Evolutionary conservation across 2,113 vertebrate species (phyloP).

Genomic region (Seriola rivoliana): DNA sequence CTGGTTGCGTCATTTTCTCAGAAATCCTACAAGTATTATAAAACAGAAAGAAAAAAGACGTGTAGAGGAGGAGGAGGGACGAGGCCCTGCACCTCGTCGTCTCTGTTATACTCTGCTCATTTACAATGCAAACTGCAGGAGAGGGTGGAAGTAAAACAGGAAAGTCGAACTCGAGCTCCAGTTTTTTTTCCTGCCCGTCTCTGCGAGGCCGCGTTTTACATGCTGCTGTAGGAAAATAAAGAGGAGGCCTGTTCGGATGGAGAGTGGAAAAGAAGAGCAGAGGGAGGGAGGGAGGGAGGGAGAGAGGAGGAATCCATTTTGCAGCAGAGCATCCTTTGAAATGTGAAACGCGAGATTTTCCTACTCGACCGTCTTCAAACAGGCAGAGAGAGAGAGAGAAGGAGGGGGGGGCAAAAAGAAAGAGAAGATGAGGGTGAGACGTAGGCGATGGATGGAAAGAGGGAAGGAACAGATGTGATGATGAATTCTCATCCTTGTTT

Average conservation of each 20-base stretch:
- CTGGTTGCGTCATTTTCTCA: conserved; percentile 8
- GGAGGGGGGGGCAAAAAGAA: neutral
- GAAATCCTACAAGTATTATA: neutral
- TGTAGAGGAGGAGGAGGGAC: too few relatives aligned
- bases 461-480: neutral
- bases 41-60: neutral
- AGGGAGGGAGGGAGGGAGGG: conserved; percentile 9
- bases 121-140: conserved; percentile 23
- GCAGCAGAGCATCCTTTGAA: conserved; percentile 63
- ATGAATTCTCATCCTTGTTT: conserved; percentile 21
- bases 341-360: conserved; percentile 59
- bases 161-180: neutral
- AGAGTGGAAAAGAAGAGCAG: conserved; percentile 32
- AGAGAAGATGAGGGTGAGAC: neutral
- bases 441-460: conserved; percentile 23
- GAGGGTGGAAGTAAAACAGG: neutral
- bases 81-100: neutral
- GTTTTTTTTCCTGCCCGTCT: neutral
- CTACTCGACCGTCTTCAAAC: conserved; percentile 32
- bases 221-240: conserved; percentile 45
- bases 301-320: conserved; percentile 41
- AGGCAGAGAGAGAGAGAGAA: neutral
- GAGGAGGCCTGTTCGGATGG: conserved; percentile 46
- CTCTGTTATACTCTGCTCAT: neutral
- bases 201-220: conserved; percentile 13